Evolutionary conservation across 2,113 vertebrate species (phyloP).

Genomic region (Scartelaos histophorus): DNA sequence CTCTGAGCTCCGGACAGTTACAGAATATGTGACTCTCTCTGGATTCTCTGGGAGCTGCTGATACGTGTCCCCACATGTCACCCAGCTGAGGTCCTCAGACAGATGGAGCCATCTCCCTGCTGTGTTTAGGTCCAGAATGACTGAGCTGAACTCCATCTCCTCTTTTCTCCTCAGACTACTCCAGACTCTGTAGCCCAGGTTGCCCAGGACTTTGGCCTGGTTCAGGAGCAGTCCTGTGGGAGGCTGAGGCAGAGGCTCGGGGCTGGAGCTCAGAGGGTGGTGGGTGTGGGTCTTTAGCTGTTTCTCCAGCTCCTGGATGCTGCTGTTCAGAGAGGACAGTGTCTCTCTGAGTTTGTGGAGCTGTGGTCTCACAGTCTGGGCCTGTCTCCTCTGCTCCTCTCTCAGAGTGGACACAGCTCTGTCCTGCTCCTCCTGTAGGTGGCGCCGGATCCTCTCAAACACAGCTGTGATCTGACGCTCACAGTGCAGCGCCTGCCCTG

Average conservation of each 20-base stretch:
- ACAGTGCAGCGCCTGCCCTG: constrained; percentile 37
- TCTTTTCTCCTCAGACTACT: constrained; percentile 40
- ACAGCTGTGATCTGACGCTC: constrained; percentile 49
- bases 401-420: constrained; percentile 26
- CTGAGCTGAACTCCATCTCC: constrained; percentile 37
- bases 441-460: constrained; percentile 9
- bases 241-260: constrained; percentile 38
- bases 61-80: background rate
- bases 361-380: constrained; percentile 26
- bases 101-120: background rate
- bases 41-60: constrained; percentile 48
- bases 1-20: constrained; percentile 30
- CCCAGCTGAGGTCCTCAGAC: constrained; percentile 59
- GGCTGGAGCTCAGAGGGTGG: constrained; percentile 10
- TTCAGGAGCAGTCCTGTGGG: constrained; percentile 39
- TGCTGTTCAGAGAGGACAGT: constrained; percentile 48
- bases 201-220: constrained; percentile 57
- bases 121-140: constrained; percentile 63
- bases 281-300: constrained; percentile 29
- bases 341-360: constrained; percentile 34
- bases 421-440: constrained; percentile 56
- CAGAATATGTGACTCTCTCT: constrained; percentile 29
- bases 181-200: constrained; percentile 54
- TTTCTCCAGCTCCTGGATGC: constrained; percentile 45
- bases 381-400: constrained; percentile 43